Evolutionary conservation across 2,888 invertebrate species (phyloP).

Genomic region (Neoitamus cyanurus): DNA sequence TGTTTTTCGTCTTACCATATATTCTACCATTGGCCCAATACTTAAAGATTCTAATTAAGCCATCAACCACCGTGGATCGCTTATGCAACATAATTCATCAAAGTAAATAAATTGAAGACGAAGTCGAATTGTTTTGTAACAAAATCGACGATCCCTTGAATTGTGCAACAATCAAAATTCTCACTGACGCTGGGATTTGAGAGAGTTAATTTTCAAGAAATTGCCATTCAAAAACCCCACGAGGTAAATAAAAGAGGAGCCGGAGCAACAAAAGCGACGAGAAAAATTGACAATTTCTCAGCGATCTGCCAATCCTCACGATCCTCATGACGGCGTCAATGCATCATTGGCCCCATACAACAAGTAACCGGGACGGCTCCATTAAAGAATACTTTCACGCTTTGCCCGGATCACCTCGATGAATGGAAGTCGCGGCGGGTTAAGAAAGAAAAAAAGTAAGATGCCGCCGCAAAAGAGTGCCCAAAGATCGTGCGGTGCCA

Average conservation of each 20-base stretch:
- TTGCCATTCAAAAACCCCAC: neutral
- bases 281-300: conserved; percentile 27
- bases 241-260: neutral
- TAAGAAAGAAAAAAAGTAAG: neutral
- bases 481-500: neutral
- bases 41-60: neutral
- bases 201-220: neutral
- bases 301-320: conserved; percentile 44
- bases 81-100: neutral
- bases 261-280: neutral
- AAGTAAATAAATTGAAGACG: neutral
- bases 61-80: neutral
- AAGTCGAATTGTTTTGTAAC: neutral
- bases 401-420: conserved; percentile 7
- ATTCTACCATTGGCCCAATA: neutral
- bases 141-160: neutral
- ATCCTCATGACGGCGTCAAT: conserved; percentile 29
- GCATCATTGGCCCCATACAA: conserved; percentile 11
- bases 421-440: neutral
- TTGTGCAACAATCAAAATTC: neutral
- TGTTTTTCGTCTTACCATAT: neutral
- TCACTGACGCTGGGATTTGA: neutral
- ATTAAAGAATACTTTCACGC: conserved; percentile 39
- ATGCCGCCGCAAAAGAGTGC: neutral
- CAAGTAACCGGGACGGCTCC: conserved; percentile 22